phyloP scores from a whole-genome alignment of 2,113 vertebrate species.

The Monopterus albus region DNA sequence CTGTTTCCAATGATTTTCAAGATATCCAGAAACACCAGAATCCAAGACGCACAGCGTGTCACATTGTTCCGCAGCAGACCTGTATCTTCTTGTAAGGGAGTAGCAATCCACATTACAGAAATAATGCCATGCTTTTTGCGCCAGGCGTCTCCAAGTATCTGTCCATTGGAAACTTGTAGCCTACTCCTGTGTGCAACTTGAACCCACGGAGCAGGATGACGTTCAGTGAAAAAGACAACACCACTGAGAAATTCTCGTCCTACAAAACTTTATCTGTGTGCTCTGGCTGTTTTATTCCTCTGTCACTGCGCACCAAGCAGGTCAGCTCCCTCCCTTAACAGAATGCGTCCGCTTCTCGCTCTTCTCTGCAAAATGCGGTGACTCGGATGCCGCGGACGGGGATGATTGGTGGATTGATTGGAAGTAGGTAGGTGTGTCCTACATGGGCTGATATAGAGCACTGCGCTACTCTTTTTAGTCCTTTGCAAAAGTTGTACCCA shows the following conservation, averaged over 20 bases:
- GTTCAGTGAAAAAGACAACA: slow-evolving; percentile 20
- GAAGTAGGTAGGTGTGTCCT: slow-evolving; percentile 59
- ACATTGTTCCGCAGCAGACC: slow-evolving; percentile 79
- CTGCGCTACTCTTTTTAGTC: background rate
- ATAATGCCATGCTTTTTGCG: slow-evolving; percentile 80
- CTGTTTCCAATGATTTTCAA: slow-evolving; percentile 82
- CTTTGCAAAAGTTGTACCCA: slow-evolving; percentile 32
- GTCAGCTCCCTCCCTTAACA: slow-evolving; percentile 16
- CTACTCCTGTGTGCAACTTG: slow-evolving; percentile 66
- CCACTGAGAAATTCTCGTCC: slow-evolving; percentile 7
- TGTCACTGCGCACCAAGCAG: slow-evolving; percentile 47
- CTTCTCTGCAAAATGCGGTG: too few species aligned
- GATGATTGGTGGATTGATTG: slow-evolving; percentile 38
- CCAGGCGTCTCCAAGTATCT: slow-evolving; percentile 68
- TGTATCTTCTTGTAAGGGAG: slow-evolving; percentile 64
- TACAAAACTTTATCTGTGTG: slow-evolving; percentile 42
- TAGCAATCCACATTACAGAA: slow-evolving; percentile 82
- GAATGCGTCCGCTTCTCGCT: slow-evolving; percentile 27
- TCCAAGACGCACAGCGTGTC: slow-evolving; percentile 78
- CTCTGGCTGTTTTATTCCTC: slow-evolving; percentile 5
- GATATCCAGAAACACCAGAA: slow-evolving; percentile 82
- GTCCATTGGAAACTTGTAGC: slow-evolving; percentile 68
- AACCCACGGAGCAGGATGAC: slow-evolving; percentile 40
- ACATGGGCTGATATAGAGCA: slow-evolving; percentile 22
- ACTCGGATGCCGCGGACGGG: slow-evolving; percentile 1